Evolutionary conservation across 2,797 vertebrate genomes (phyloP).

Genomic region (Siniperca obscura): DNA sequence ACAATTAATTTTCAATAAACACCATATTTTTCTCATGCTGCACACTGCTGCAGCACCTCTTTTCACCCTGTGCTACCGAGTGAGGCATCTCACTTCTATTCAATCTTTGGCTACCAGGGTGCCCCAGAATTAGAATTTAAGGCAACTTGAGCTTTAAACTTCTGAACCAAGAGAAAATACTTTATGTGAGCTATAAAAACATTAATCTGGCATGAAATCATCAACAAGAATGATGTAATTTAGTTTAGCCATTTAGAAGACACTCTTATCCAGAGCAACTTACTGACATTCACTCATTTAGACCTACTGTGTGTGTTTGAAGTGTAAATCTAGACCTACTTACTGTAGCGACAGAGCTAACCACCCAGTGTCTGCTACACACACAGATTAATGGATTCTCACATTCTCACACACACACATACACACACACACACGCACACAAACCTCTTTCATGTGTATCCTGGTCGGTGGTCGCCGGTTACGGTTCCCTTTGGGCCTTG

Average conservation of each 20-base stretch:
- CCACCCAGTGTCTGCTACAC: background rate
- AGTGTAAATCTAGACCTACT: background rate
- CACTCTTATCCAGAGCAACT: background rate
- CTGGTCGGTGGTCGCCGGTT: constrained; percentile 93
- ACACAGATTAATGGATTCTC: constrained; percentile 16
- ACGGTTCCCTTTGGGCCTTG: constrained; percentile 89
- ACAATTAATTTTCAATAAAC: too few species aligned
- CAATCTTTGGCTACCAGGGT: too few species aligned
- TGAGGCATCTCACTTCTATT: too few species aligned
- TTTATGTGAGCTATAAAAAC: background rate
- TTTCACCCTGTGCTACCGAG: too few species aligned
- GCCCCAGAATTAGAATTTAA: background rate
- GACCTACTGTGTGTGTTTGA: background rate
- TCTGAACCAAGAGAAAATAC: background rate
- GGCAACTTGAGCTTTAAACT: background rate
- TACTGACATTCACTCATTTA: background rate
- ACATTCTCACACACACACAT: constrained; percentile 35
- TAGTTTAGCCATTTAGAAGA: background rate
- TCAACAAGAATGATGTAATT: background rate
- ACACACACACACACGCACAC: constrained; percentile 27
- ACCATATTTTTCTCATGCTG: too few species aligned
- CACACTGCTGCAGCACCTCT: too few species aligned
- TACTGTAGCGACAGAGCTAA: background rate
- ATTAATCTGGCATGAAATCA: background rate
- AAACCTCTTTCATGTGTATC: constrained; percentile 94